Percentiles rank a stretch among this genome's conserved stretches.
Conservation (phyloP, 2,888 invertebrate genomes). For the Platerodrilus igneus region DNA sequence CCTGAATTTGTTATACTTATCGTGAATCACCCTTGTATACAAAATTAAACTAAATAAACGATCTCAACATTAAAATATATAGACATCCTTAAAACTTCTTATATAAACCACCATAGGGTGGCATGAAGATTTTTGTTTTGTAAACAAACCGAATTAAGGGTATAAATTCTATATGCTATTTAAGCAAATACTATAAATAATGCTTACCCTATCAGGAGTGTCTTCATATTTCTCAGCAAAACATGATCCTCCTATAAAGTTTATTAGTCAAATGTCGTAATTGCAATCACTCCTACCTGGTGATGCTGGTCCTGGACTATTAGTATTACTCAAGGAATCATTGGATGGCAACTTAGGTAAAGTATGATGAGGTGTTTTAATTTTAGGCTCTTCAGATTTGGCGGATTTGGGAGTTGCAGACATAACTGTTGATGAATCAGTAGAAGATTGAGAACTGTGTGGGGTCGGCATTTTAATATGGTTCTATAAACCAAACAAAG, state of each 20-base stretch:
- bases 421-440: slow-evolving; percentile 4
- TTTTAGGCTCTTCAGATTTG: slow-evolving; percentile 36
- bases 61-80: too few relatives aligned
- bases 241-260: slow-evolving; percentile 39
- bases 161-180: too few relatives aligned
- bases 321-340: slow-evolving; percentile 57
- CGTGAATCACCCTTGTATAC: too few relatives aligned
- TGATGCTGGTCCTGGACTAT: slow-evolving; percentile 56
- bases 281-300: slow-evolving; percentile 52
- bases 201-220: slow-evolving; percentile 45
- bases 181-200: too few relatives aligned
- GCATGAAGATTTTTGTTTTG: too few relatives aligned
- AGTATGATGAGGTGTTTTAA: slow-evolving; percentile 40
- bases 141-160: too few relatives aligned
- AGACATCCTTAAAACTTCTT: too few relatives aligned
- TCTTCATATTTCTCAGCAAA: slow-evolving; percentile 42
- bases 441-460: slow-evolving; percentile 12
- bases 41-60: too few relatives aligned
- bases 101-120: too few relatives aligned
- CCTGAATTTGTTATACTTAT: too few relatives aligned
- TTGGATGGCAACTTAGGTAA: slow-evolving; percentile 56
- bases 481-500: too few relatives aligned
- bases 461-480: slow-evolving; percentile 10
- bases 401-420: neutral
- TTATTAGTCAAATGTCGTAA: slow-evolving; percentile 33